A percentile compares a stretch with the other conserved stretches of the same genome.
Evolutionary conservation across 2,888 invertebrate genomes (phyloP).

Genomic region (Diploptera punctata): DNA sequence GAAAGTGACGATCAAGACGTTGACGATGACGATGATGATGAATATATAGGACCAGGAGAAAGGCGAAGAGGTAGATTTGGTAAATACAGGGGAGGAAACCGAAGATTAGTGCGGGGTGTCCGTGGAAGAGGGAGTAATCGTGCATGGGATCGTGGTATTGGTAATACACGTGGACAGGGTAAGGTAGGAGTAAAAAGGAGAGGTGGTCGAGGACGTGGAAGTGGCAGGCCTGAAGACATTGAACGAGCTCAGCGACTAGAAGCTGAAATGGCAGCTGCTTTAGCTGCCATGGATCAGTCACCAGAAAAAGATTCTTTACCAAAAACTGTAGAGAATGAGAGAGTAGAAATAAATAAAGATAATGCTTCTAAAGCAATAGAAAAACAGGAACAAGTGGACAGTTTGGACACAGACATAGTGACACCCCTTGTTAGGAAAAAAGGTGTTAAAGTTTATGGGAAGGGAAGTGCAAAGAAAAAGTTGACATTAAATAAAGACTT

Average conservation of each 20-base stretch:
- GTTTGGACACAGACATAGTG: neutral
- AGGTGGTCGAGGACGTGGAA: constrained; percentile 53
- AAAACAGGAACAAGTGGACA: neutral
- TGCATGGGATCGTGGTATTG: constrained; percentile 43
- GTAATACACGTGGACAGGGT: constrained; percentile 40
- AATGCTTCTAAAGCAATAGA: neutral
- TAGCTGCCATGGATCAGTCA: constrained; percentile 51
- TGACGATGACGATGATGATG: constrained; percentile 30
- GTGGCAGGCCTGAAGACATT: constrained; percentile 53
- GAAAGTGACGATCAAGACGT: constrained; percentile 46
- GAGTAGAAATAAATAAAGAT: neutral
- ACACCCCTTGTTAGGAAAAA: constrained; percentile 5
- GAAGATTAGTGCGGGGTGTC: constrained; percentile 2
- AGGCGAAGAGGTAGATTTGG: constrained; percentile 28
- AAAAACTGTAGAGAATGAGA: neutral
- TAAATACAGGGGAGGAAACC: constrained; percentile 14
- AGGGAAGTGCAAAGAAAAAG: constrained; percentile 25
- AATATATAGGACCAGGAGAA: constrained; percentile 19
- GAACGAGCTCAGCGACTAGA: constrained; percentile 53
- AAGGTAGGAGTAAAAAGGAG: constrained; percentile 49
- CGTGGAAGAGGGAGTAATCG: constrained; percentile 16
- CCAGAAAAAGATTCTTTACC: constrained; percentile 7
- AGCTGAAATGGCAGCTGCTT: constrained; percentile 55
- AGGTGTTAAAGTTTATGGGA: constrained; percentile 16
- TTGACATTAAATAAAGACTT: neutral